These are phyloP conservation scores for Polyommatus icarus DNA, from an alignment of 2,888 invertebrate species.

Conservation along the genomic window DNA sequence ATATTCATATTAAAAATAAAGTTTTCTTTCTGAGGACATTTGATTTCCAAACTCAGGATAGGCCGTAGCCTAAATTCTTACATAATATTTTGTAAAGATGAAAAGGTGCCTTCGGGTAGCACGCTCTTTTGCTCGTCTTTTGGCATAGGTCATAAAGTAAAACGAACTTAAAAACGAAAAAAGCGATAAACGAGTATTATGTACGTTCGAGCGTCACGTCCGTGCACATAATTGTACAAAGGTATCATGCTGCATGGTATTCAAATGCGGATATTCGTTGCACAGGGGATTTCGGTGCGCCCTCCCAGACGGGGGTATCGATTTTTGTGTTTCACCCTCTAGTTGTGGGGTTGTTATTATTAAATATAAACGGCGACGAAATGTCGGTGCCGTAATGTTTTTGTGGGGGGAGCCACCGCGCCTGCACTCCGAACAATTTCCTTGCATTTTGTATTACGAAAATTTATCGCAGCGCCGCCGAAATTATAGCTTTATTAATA, in stretches of 20 bases:
- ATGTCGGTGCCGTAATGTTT: constrained; percentile 44
- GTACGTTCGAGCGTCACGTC: neutral
- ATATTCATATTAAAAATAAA: too few species aligned
- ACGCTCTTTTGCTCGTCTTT: neutral
- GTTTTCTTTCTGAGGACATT: too few species aligned
- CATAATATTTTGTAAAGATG: neutral
- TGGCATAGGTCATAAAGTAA: neutral
- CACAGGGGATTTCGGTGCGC: constrained; percentile 53
- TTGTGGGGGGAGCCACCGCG: constrained; percentile 34
- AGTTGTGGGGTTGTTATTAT: constrained; percentile 62
- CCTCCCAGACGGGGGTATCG: constrained; percentile 71
- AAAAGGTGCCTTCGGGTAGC: neutral
- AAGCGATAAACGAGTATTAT: neutral
- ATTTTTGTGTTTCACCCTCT: constrained; percentile 63
- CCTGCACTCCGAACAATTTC: constrained; percentile 15
- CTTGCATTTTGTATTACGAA: constrained; percentile 18
- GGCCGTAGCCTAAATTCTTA: too few species aligned
- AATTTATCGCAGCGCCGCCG: constrained; percentile 3
- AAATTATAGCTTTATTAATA: constrained; percentile 17
- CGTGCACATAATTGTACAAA: constrained; percentile 16
- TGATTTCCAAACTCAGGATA: neutral
- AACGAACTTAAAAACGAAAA: neutral
- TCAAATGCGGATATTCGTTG: constrained; percentile 60
- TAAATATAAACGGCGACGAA: constrained; percentile 71
- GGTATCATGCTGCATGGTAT: constrained; percentile 32